Base-by-base conservation (phyloP, 2,888 invertebrate species). In the Amphiduros pacificus region DNA sequence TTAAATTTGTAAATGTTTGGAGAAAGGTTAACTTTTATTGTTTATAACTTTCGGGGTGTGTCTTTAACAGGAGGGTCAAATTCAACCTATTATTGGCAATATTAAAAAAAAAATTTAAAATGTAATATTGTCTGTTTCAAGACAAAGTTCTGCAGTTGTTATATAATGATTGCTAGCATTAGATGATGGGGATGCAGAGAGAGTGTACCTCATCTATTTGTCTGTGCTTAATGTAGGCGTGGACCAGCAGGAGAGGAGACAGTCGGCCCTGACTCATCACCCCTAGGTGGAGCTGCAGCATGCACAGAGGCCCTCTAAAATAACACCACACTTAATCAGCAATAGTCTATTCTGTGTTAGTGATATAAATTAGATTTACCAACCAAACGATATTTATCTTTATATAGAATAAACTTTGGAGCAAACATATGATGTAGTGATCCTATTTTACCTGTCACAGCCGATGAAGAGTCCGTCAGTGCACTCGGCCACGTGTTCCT, bases 221-320 rank as follows among this genome's bases (percentile, higher is more conserved):
- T 70, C 86, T 85, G 56, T 86, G 80, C 53, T 85, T 85, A 63
- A 91, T 81, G 80, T 91, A 91, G 73, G 87, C 87, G 69, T 86
- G 86, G 40, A 89, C 84, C 53, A 90, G 79, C 36, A 86, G 85
- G 69, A 88, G 86, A 1, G 87, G 85, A 1, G 88, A 86, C n/a
- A 88, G 81, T 1, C 85, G 84, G 56, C 79, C 79, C 26, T 73
- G 70, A 57, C 74, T 76, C 32, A 79, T 66, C 3, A 75, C 71
- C 6, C 82, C 82, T 36, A 79, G 69, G 51, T 78, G 73, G 59
- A 80, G 71, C 64, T 77, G 72, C 36, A 82, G 51, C 59, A 81
- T 54, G 31, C 73, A 73, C 50, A 80, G 70, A 3, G 82, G 81
- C 27, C 82, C 82, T 63, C 85, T 85, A 78, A 88, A 89, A 41